Conservation (phyloP, 2,888 invertebrate genomes). For the Cryptops parisi region DNA sequence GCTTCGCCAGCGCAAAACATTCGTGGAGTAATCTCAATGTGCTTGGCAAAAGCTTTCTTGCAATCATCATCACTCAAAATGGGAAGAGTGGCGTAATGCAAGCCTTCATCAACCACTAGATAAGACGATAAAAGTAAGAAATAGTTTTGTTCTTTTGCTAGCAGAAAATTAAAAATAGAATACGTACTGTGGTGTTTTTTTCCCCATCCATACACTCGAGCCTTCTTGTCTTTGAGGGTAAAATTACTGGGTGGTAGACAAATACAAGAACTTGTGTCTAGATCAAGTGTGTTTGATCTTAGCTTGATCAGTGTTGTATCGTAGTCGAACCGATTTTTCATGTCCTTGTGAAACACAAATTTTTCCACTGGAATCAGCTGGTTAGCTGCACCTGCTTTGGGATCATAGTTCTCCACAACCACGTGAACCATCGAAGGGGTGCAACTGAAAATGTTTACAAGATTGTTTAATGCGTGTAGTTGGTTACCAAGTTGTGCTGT, state of each 20-base stretch:
- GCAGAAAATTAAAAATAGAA: no score
- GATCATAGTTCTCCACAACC: background rate
- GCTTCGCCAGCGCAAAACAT: slow-evolving; percentile 14
- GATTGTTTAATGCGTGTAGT: no score
- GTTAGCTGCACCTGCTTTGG: background rate
- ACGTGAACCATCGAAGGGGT: background rate
- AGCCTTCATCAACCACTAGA: slow-evolving; percentile 1
- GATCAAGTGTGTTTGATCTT: no score
- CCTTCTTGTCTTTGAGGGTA: no score
- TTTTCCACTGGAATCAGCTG: background rate
- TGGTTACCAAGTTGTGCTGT: no score
- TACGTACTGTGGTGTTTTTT: no score
- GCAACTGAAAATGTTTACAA: no score
- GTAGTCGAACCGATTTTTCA: background rate
- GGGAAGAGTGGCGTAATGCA: slow-evolving; percentile 4
- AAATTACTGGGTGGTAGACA: no score
- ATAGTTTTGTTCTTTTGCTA: no score
- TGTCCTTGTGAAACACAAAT: background rate
- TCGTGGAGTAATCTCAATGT: slow-evolving; percentile 2
- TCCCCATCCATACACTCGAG: no score
- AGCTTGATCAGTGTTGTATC: background rate
- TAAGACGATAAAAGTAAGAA: no score
- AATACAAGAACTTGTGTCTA: no score
- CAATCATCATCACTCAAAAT: slow-evolving; percentile 3
- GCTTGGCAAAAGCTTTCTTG: slow-evolving; percentile 5